Percentiles rank a stretch among this genome's conserved stretches.
These are phyloP conservation scores for Galeopterus variegatus DNA, from an alignment of 2,113 vertebrate genomes.

Conservation along the genomic window DNA sequence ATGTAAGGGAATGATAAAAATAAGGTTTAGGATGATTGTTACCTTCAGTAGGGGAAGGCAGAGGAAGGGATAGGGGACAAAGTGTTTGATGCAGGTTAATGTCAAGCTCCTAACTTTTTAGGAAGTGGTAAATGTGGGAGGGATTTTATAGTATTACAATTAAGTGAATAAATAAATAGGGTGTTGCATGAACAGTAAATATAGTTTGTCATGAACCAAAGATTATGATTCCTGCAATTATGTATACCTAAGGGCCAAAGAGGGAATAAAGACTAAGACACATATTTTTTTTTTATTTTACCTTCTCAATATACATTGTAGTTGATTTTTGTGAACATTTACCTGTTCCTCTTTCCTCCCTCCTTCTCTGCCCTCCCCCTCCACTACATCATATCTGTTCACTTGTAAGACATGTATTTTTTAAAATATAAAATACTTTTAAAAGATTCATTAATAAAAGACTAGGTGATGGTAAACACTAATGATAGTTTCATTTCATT, in stretches of 20 bases:
- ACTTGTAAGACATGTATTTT: background rate
- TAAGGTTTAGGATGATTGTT: background rate
- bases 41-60: background rate
- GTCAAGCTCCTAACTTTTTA: background rate
- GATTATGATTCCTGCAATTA: background rate
- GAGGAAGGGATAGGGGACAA: background rate
- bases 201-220: background rate
- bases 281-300: background rate
- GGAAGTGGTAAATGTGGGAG: background rate
- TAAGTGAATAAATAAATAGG: background rate
- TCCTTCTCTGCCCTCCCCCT: too few species aligned
- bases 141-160: background rate
- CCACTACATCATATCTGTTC: too few species aligned
- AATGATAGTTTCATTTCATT: background rate
- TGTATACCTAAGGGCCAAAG: background rate
- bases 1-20: slow-evolving; percentile 4
- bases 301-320: too few species aligned
- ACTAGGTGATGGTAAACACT: slow-evolving; percentile 25
- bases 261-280: background rate
- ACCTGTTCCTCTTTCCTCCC: too few species aligned
- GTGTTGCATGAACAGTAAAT: background rate
- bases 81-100: background rate
- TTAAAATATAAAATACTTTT: background rate
- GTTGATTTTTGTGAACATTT: too few species aligned
- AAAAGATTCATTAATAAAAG: slow-evolving; percentile 18